Evolutionary conservation across 92 coral and sea anemone species (phyloP).

Genomic region (Epizoanthus fatuus): DNA sequence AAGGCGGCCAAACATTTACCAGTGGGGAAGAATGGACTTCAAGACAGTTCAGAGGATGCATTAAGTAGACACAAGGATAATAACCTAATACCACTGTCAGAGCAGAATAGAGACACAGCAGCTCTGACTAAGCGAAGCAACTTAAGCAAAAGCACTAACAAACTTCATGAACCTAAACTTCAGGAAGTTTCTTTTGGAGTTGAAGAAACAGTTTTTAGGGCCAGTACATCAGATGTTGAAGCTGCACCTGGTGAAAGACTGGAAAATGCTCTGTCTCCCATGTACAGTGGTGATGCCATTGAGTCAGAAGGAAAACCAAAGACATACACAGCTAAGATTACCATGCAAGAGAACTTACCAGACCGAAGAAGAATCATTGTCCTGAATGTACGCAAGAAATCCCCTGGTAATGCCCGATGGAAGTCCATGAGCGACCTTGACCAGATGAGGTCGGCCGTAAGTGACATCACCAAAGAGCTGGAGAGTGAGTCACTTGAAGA

Average conservation of each 20-base stretch:
- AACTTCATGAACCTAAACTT: constrained; percentile 43
- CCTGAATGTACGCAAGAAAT: constrained; percentile 79
- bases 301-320: constrained; percentile 49
- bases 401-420: constrained; percentile 81
- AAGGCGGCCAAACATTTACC: background rate
- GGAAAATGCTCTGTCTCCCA: background rate
- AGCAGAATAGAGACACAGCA: no score
- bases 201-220: constrained; percentile 37
- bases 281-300: constrained; percentile 28
- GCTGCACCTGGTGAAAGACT: constrained; percentile 1
- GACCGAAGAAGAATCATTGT: constrained; percentile 76
- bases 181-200: constrained; percentile 41
- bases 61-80: background rate
- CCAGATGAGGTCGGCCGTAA: constrained; percentile 49
- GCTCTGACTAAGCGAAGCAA: background rate
- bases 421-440: constrained; percentile 87
- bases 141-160: constrained; percentile 28
- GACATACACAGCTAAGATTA: constrained; percentile 74
- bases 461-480: constrained; percentile 38
- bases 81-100: background rate
- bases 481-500: constrained; percentile 5
- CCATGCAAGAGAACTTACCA: constrained; percentile 79
- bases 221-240: constrained; percentile 22
- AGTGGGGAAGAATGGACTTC: background rate
- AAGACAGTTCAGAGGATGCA: background rate